Base-by-base conservation (phyloP, 1,140 invertebrate genomes). In the Holotrichia oblita region DNA sequence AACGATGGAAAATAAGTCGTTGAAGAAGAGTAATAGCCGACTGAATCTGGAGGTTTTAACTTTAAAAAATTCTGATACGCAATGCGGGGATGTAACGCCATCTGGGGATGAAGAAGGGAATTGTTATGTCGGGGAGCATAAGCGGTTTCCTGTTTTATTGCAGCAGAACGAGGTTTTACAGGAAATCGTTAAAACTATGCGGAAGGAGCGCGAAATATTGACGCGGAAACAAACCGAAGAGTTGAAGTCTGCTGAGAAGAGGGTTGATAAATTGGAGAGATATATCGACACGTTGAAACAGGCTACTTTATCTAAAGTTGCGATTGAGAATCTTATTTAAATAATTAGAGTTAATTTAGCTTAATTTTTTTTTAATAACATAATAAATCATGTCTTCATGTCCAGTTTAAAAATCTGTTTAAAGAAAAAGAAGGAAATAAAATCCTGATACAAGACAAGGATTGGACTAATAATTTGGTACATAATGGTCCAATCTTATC, bases 101-200 rank as follows among this genome's bases (percentile, higher is more conserved):
- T 69, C 61, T 69, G 1, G 17, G 12, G 61, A 27, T 3, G 61
- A 69, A 12, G 0, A 4, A 69, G 20, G 12, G n/a, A 17, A 64
- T 6, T 69, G 61, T 69, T 12, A 8, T 34, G 61, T 69, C 17
- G 3, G 2, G 20, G 61, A 69, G 24, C 61, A 69, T 14, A 7
- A 14, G 8, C 22, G 61, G 12, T 69, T 27, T 69, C 61, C 61
- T 9, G 8, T 34, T 8, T 12, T 69, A 34, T 17, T 69, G 10
- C 20, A 69, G 14, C 61, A 69, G 12, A 69, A 69, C 22, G 61
- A 69, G 22, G 61, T 69, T 9, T 27, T 69, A 20, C 61, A 69
- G 12, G 61, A 69, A 27, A 69, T 69, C 3, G 61, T 69, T 17
- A 69, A 69, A 69, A 69, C 61, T 9, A 27, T 69, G 27, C 17